Evolutionary conservation across 2,797 vertebrate species (phyloP).

Genomic region (Calcarius lapponicus): DNA sequence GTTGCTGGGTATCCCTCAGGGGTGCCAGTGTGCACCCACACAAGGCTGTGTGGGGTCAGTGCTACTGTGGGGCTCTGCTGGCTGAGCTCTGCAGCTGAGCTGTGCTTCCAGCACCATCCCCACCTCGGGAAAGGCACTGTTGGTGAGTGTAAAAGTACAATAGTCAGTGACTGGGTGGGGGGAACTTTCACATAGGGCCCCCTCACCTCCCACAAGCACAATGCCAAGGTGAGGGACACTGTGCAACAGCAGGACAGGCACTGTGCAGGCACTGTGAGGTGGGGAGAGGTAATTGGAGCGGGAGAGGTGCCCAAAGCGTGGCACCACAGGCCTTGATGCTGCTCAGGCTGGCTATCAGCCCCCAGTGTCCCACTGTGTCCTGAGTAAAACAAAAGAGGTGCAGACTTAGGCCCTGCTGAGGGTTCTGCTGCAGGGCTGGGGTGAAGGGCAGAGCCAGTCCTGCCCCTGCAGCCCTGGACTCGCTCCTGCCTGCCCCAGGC

Average conservation of each 20-base stretch:
- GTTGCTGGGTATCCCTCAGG: background rate
- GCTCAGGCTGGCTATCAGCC: background rate
- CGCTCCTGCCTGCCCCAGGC: background rate
- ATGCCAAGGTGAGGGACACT: background rate
- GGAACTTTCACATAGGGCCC: rapidly evolving
- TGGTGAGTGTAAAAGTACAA: background rate
- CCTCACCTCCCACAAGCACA: background rate
- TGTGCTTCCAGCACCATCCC: background rate
- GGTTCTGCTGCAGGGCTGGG: background rate
- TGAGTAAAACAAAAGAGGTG: background rate
- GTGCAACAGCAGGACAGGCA: background rate
- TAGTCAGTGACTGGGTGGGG: background rate
- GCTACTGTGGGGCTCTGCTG: background rate
- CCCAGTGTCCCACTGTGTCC: background rate
- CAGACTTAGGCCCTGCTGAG: background rate
- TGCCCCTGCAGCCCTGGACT: rapidly evolving
- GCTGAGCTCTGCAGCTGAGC: background rate
- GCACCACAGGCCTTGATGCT: background rate
- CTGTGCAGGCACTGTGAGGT: background rate
- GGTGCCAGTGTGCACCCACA: background rate
- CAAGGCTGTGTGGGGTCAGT: background rate
- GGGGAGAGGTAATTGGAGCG: background rate
- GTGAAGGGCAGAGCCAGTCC: background rate
- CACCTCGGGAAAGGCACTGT: background rate
- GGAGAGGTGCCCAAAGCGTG: background rate